phyloP scores from a whole-genome alignment of 2,797 vertebrate species.

The Iguana delicatissima region DNA sequence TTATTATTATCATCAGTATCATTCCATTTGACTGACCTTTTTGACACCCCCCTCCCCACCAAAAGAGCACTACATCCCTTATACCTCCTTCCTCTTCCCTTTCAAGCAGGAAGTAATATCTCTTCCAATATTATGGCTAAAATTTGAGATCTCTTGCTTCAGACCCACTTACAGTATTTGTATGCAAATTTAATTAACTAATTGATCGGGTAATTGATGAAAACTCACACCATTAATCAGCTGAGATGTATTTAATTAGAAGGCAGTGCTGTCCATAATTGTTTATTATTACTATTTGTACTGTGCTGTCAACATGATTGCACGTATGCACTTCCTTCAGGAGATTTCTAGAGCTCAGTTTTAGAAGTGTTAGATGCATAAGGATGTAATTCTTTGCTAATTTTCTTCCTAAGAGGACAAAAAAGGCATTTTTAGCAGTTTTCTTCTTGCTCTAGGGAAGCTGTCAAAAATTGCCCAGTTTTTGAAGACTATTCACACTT shows the following conservation, averaged over 20 bases:
- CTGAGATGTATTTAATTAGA: slow-evolving; percentile 17
- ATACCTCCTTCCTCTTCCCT: neutral
- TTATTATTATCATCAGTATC: no score
- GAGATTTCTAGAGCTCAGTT: neutral
- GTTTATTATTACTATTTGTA: neutral
- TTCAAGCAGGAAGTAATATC: neutral
- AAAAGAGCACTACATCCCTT: no score
- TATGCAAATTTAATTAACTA: slow-evolving; percentile 29
- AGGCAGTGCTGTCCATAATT: neutral
- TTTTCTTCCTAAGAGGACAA: no score
- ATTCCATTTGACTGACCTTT: no score
- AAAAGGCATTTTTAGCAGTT: no score
- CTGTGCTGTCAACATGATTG: neutral
- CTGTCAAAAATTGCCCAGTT: no score
- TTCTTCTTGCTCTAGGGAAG: no score
- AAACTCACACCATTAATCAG: slow-evolving; percentile 11
- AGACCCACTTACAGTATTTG: neutral
- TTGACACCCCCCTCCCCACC: no score
- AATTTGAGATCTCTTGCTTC: neutral
- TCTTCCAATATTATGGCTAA: neutral
- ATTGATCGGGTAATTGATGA: slow-evolving; percentile 20
- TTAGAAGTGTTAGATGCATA: neutral
- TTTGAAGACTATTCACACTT: neutral
- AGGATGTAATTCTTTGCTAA: no score
- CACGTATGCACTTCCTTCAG: neutral